Evolutionary conservation across 2,113 vertebrate species (phyloP).

Genomic region (Leucosticte australis): DNA sequence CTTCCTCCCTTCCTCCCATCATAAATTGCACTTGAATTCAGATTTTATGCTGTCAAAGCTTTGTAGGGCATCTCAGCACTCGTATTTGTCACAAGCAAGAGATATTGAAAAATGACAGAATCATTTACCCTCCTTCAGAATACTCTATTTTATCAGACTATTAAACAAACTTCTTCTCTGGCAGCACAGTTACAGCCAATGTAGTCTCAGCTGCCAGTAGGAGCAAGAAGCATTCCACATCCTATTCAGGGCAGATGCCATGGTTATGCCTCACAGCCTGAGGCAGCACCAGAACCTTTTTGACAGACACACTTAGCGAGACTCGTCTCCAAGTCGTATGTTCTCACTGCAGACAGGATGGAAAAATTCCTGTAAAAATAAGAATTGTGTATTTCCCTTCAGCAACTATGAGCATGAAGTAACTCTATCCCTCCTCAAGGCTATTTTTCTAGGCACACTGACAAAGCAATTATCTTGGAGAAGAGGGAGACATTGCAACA

Average conservation of each 20-base stretch:
- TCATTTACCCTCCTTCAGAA: neutral
- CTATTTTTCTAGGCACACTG: neutral
- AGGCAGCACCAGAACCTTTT: neutral
- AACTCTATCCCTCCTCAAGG: neutral
- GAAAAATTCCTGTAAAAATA: neutral
- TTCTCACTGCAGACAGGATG: neutral
- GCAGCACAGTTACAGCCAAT: neutral
- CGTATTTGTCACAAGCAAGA: neutral
- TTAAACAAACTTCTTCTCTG: neutral
- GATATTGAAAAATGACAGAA: neutral
- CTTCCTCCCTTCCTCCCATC: neutral
- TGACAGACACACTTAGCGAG: neutral
- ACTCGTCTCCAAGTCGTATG: neutral
- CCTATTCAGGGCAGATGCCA: neutral
- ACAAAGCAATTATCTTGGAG: neutral
- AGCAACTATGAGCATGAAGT: neutral
- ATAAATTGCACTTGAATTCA: neutral
- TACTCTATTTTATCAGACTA: neutral
- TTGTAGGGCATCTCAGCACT: neutral
- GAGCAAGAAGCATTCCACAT: neutral
- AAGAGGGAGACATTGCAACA: neutral
- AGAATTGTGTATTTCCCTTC: neutral
- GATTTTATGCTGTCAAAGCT: neutral
- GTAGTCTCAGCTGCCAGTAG: neutral
- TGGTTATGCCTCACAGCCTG: neutral